Conservation (phyloP, 2,797 vertebrate genomes). For the Nasua narica region DNA sequence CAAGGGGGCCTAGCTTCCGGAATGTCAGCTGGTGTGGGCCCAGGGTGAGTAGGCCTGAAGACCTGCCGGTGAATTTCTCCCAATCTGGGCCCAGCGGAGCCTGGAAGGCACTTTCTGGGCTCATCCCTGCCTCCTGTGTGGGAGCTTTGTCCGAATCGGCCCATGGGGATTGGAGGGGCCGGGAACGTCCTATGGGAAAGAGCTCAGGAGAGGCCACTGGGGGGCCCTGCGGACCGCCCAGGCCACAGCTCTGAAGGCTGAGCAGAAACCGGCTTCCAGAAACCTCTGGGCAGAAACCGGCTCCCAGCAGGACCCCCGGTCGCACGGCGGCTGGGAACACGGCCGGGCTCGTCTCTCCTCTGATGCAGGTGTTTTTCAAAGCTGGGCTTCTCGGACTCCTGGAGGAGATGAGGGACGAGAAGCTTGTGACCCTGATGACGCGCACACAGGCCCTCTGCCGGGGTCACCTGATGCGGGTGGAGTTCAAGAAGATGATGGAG, state of each 20-base stretch:
- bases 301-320: fast-evolving
- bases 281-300: background rate
- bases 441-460: constrained; percentile 87
- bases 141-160: background rate
- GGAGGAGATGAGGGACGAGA: constrained; percentile 92
- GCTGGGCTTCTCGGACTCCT: constrained; percentile 89
- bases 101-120: background rate
- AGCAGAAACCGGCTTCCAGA: no score
- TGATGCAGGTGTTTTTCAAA: constrained; percentile 90
- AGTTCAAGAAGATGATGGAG: constrained; percentile 88
- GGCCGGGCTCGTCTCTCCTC: background rate
- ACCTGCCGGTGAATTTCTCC: background rate
- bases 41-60: fast-evolving
- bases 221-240: fast-evolving
- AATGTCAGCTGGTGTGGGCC: fast-evolving
- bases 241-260: fast-evolving
- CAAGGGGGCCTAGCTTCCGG: fast-evolving
- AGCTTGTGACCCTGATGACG: constrained; percentile 86
- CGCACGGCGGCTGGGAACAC: background rate
- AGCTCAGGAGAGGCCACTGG: background rate
- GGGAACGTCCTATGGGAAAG: background rate
- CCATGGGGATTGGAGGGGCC: background rate
- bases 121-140: background rate
- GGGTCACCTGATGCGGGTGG: constrained; percentile 87
- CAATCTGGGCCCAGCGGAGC: no score